Evolutionary conservation across 2,113 vertebrate genomes (phyloP), one percentile per base, ranked within the genome.

Genomic region (Cisticola juncidis): DNA sequence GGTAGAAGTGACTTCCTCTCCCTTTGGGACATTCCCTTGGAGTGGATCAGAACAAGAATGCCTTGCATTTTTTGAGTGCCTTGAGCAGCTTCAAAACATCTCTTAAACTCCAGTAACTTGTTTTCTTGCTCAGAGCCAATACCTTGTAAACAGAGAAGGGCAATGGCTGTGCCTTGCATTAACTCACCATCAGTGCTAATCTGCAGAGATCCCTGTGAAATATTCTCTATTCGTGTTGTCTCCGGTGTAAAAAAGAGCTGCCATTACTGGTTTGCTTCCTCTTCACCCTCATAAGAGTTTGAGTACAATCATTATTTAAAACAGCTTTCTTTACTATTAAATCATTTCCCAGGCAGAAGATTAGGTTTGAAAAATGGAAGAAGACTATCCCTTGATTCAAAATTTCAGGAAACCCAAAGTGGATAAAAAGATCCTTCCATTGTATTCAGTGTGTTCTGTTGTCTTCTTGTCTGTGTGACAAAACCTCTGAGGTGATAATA

Each of bases 401-500:
- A 70, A 73, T 48, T 57, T 36, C 8, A 42, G 16, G 18, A 69
- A 80, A 26, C 15, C 6, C 6, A 1, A 64, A 53, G 23, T 36
- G 22, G 31, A 31, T 57, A 21, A 35, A 48, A 61, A 38, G 38
- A n/a, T 35, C 14, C 8, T 62, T 69, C 20, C 6, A 1, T 69
- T 64, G 31, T 21, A 1, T 33, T 50, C 44, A 9, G 2, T n/a
- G 19, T 51, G 8, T 23, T 40, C 12, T 16, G 0, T 33, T 79
- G 69, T 44, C 22, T 40, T 76, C n/a, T 72, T 35, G 3, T 19
- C 10, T 42, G 29, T 48, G 13, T 33, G 45, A 47, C 2, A 3
- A 60, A 58, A 65, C 28, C 53, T 81, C 5, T 14, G 15, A 89
- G 31, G 15, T 50, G 21, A 26, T 23, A 28, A 14, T 40, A 31